Evolutionary conservation across 2,888 invertebrate species (phyloP).

Genomic region (Laspeyria flexula): DNA sequence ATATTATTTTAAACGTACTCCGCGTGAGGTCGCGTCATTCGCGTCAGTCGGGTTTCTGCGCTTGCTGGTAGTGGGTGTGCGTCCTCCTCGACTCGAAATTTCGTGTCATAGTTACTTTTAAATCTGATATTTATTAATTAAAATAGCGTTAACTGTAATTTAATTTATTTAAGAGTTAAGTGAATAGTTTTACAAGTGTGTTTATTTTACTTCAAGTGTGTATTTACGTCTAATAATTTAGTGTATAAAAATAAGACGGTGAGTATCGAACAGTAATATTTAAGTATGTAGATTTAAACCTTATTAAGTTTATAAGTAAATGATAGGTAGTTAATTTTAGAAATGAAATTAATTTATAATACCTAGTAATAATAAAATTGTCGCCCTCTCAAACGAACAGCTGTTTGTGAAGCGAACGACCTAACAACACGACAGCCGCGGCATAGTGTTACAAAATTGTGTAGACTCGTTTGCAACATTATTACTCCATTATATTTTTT

Average conservation of each 20-base stretch:
- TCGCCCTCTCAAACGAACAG: constrained; percentile 36
- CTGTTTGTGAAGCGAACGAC: constrained; percentile 37
- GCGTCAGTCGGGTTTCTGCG: constrained; percentile 84
- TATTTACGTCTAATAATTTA: constrained; percentile 52
- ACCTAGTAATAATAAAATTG: background rate
- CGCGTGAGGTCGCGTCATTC: constrained; percentile 58
- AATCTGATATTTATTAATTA: constrained; percentile 54
- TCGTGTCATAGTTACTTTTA: constrained; percentile 72
- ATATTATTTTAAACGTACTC: constrained; percentile 61
- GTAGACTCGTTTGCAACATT: constrained; percentile 5
- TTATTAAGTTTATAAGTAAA: constrained; percentile 26
- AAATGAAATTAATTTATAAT: constrained; percentile 9
- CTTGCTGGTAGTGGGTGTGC: constrained; percentile 71
- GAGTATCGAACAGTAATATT: constrained; percentile 54
- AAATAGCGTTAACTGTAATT: constrained; percentile 47
- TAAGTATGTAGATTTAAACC: constrained; percentile 31
- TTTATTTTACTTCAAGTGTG: constrained; percentile 60
- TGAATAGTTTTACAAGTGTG: constrained; percentile 58
- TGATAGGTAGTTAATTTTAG: constrained; percentile 14
- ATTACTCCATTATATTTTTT: background rate
- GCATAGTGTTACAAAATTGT: constrained; percentile 21
- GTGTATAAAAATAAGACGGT: constrained; percentile 65
- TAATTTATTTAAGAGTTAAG: constrained; percentile 41
- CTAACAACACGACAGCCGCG: constrained; percentile 9
- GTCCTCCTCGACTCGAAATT: constrained; percentile 66